Evolutionary conservation across 2,888 invertebrate genomes (phyloP), one percentile per base, ranked within the genome.

Genomic region (Melanophora roralis): DNA sequence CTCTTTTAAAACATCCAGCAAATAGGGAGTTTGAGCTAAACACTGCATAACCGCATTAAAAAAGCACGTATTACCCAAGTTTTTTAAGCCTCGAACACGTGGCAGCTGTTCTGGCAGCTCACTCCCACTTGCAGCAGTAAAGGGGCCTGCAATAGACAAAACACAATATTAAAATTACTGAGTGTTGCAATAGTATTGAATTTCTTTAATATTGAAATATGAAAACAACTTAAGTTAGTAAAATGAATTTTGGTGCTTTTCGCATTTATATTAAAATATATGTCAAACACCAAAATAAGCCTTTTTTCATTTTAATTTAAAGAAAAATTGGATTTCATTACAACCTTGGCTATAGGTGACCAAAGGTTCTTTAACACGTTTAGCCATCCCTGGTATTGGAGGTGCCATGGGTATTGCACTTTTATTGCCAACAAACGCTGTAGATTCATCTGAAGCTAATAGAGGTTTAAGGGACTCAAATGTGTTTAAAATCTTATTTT

Each of bases 31-130:
- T 89, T 96, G 96, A 2, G 95, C 95, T 84, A 97, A 91, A 88
- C 96, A 96, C 91, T 98, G 98, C 91, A 98, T 93, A 8, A 98
- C 97, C 27, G 98, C 96, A 91, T 98, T 98, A 89, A 98, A 97
- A 90, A 98, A 98, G 88, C 98, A 98, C 0, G 98, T 98, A 89
- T 98, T 98, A 59, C 98, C 98, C 87, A 98, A 91, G 91, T 98
- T 98, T 62, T 92, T 92, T 47, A 98, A 91, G 0, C 98, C 98
- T 91, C 96, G 91, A 0, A 94, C 93, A 45, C 93, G 90, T 0
- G 92, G 92, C 78, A 92, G 83, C 0, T 82, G 82, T 1, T 87
- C 86, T 16, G 83, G 21, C 1, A 81, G 65, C 4, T 53, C 16
- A 0, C 67, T 4, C 34, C 47, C 78, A 65, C 43, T 75, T 3